Evolutionary conservation across 2,797 vertebrate species (phyloP), one percentile per base, ranked within the genome.

Genomic region (Nyctibius grandis): DNA sequence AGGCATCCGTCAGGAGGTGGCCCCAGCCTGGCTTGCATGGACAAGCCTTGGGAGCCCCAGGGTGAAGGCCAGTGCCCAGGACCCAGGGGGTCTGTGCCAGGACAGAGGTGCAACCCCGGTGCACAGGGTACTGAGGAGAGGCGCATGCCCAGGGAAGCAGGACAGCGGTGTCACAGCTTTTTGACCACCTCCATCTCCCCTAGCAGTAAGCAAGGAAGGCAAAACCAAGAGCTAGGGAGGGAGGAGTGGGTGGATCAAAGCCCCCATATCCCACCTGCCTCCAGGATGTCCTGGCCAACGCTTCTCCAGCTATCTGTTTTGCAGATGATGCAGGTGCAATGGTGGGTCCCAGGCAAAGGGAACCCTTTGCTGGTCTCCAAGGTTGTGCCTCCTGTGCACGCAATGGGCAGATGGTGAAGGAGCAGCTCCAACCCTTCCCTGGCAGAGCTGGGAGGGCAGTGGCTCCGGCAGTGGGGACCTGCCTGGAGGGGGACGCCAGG

Each of bases 51-150:
- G 42, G 50, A 89, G 20, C 15, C 12, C 15, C 75, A 36, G 25
- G 7, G 18, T 28, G 40, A 64, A 44, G 33, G 25, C 50, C 29
- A 19, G 12, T 25, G 33, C 12, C 9, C 4, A 12, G 17, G 15
- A 57, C 7, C 6, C 14, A n/a, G 15, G 4, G 6, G 2, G 1
- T 79, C 38, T 1, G 0, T 69, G 42, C 16, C 33, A 64, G 45
- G 31, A 31, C 23, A 73, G 26, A 9, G 13, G 5, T 48, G 28
- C 9, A 70, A 64, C 13, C 17, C 15, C 3, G 2, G 21, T 8
- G 44, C 31, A 47, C 6, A 12, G 26, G 13, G 25, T 77, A 11
- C 14, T 45, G 51, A 92, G 51, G 47, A 74, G 21, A 61, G 10
- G 10, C 7, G 3, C 0, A 0, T 36, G 69, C 47, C 51, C n/a